phyloP scores from a whole-genome alignment of 1,140 invertebrate genomes.

The Drosophila pandora region DNA sequence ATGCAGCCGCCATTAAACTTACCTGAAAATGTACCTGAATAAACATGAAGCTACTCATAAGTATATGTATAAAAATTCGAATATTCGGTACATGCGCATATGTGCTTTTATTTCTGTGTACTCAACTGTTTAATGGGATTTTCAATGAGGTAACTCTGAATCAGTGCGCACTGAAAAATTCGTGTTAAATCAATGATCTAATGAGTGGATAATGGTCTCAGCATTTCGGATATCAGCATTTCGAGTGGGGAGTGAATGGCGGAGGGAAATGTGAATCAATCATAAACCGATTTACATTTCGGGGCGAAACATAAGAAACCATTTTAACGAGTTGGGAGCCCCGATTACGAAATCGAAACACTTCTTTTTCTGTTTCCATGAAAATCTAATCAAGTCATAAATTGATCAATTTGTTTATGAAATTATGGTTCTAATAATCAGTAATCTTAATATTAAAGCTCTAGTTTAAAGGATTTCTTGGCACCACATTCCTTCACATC shows the following conservation, averaged over 20 bases:
- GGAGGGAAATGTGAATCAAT: slow-evolving; percentile 19
- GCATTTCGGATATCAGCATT: neutral
- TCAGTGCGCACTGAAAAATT: neutral
- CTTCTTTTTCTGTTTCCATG: too few relatives aligned
- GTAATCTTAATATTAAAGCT: too few relatives aligned
- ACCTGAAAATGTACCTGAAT: slow-evolving; percentile 21
- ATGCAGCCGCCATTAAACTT: slow-evolving; percentile 26
- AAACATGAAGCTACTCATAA: slow-evolving; percentile 11
- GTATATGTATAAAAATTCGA: neutral
- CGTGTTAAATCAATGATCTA: slow-evolving; percentile 26
- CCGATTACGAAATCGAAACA: neutral
- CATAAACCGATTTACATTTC: neutral
- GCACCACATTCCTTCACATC: too few relatives aligned
- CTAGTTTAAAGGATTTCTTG: too few relatives aligned
- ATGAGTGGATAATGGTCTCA: slow-evolving; percentile 12
- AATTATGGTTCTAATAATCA: too few relatives aligned
- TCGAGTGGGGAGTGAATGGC: neutral
- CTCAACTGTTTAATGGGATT: slow-evolving; percentile 7
- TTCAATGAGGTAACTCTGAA: slow-evolving; percentile 24
- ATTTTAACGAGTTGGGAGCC: too few relatives aligned
- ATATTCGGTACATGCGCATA: slow-evolving; percentile 6
- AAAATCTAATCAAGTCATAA: too few relatives aligned
- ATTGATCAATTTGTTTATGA: too few relatives aligned
- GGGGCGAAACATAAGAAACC: neutral
- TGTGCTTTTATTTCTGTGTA: slow-evolving; percentile 13